Base-by-base conservation (phyloP, 2,113 vertebrate species). In the Anolis sagrei region DNA sequence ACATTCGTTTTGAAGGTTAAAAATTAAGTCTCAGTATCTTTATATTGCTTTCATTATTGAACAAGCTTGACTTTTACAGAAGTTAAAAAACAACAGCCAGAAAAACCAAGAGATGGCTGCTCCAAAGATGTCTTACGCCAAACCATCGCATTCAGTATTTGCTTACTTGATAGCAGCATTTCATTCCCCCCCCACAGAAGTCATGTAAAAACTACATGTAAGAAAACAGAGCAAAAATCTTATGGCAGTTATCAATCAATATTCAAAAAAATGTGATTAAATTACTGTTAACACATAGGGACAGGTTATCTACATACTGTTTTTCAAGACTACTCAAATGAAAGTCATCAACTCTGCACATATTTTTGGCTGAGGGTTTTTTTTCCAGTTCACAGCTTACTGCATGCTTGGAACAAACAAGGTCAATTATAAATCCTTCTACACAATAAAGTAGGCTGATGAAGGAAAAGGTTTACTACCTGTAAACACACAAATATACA, bases 21-120 rank as follows among this genome's bases (percentile, higher is more conserved):
- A 96, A 96, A 95, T 93, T 93, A 95, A 93, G 73, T 94, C 94
- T 94, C 94, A 96, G 92, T 90, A 92, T 91, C 95, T 94, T 96
- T 94, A 96, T 97, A 97, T 97, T 97, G 96, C 96, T 97, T 95
- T 96, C 89, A 89, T 97, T 94, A 96, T 90, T 95, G 95, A 97
- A 97, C 92, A 90, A 93, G 93, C 91, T 93, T 91, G 91, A 95
- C 90, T 93, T 94, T 94, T 90, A 92, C 93, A 92, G 86, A 23
- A 93, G 73, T 88, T 92, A 79, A 93, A 94, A 93, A 90, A 76
- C 0, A 1, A 34, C 1, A 16, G 0, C 4, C 5, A 10, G 0
- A 7, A 11, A 84, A 27, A 23, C 84, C 86, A 89, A 88, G 87
- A 93, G 90, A 86, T 91, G 93, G 93, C 94, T 96, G 95, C 95